Evolutionary conservation across 2,888 invertebrate species (phyloP).

Genomic region (Luperina nickerlii): DNA sequence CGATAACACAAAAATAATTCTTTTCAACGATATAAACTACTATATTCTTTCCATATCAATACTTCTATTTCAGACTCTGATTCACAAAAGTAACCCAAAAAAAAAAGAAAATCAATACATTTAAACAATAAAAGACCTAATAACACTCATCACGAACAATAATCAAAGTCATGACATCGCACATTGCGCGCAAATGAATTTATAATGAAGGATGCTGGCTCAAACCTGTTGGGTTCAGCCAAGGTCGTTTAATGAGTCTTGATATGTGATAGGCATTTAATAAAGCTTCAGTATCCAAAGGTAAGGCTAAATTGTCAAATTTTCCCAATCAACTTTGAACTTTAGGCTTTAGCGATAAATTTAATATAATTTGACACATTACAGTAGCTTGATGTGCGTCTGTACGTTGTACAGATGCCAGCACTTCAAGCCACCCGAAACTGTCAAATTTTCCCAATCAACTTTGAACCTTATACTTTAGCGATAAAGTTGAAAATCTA

Average conservation of each 20-base stretch:
- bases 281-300: neutral
- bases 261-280: slow-evolving; percentile 42
- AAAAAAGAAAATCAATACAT: slow-evolving; percentile 76
- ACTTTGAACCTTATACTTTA: too few relatives aligned
- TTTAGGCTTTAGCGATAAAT: too few relatives aligned
- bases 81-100: slow-evolving; percentile 71
- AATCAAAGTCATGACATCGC: slow-evolving; percentile 85
- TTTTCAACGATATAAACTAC: slow-evolving; percentile 2
- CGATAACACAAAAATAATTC: neutral
- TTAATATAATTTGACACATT: too few relatives aligned
- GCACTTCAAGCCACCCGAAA: too few relatives aligned
- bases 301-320: too few relatives aligned
- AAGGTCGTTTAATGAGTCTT: slow-evolving; percentile 51
- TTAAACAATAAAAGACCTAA: slow-evolving; percentile 83
- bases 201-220: slow-evolving; percentile 76
- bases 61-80: slow-evolving; percentile 36
- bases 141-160: slow-evolving; percentile 80
- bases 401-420: too few relatives aligned
- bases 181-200: slow-evolving; percentile 84
- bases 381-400: too few relatives aligned
- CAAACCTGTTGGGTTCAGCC: slow-evolving; percentile 50
- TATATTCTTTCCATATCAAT: slow-evolving; percentile 17
- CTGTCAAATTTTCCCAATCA: too few relatives aligned
- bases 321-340: too few relatives aligned
- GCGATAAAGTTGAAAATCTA: too few relatives aligned